Base-by-base conservation (phyloP, 2,113 vertebrate species). In the Calcarius ornatus region DNA sequence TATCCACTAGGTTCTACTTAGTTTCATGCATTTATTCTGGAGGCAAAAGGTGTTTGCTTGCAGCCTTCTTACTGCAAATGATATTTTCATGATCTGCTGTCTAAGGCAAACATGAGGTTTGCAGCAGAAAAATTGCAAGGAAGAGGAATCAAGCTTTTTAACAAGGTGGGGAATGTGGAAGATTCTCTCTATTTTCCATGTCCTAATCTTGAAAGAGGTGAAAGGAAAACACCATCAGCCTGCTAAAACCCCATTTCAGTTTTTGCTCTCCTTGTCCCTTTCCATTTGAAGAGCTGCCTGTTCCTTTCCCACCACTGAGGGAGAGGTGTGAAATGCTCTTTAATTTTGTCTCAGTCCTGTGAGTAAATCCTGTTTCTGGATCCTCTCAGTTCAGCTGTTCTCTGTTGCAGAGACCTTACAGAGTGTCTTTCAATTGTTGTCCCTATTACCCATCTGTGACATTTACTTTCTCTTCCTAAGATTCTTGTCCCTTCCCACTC, bases 401-500 rank as follows among this genome's bases (percentile, higher is more conserved):
- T 8, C 6, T 59, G 15, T 17, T 33, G 43, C 57, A 56, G 35
- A 65, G 54, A 47, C 14, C 30, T 69, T 56, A 18, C 27, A 42
- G 61, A 70, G 9, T n/a, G 42, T 59, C 73, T 85, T 71, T 88
- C 28, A 43, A 5, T 43, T 64, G 38, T 66, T 95, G 63, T 91
- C 68, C 64, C 64, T 82, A 4, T 75, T 88, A 86, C 53, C 83
- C 65, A 35, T 30, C 81, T 56, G 42, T 90, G 84, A 82, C 91
- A 79, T 85, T 88, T 89, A 60, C 33, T 85, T 93, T 93, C 60
- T 88, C 35, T 80, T 59, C 45, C 73, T 86, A 37, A 40, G 81
- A 77, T 77, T 95, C 48, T 94, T 88, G 79, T 95, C 88, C 87
- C 76, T 81, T 95, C 92, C 93, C 54, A 92, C 92, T 73, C 72